phyloP scores from a whole-genome alignment of 2,888 invertebrate genomes.

The Calliphora vomitoria region DNA sequence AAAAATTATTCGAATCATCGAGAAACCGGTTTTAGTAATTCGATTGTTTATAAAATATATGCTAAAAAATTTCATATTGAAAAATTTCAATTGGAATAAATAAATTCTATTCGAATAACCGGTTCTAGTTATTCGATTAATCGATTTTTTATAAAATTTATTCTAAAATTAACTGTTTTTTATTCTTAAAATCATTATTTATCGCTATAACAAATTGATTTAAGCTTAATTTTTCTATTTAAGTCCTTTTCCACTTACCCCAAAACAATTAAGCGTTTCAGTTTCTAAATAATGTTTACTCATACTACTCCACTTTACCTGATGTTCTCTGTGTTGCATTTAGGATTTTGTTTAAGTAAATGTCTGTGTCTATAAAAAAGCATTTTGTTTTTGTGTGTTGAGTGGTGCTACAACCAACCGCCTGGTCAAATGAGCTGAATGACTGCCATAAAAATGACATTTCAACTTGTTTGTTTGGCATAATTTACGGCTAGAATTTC shows the following conservation, averaged over 20 bases:
- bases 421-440: constrained; percentile 54
- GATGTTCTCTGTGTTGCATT: not conserved
- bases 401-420: not conserved
- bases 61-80: too few relatives aligned
- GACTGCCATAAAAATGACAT: constrained; percentile 69
- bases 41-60: too few relatives aligned
- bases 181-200: too few relatives aligned
- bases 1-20: too few relatives aligned
- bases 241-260: not conserved
- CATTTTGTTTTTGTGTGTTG: constrained; percentile 21
- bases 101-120: too few relatives aligned
- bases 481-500: constrained; percentile 67
- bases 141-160: too few relatives aligned
- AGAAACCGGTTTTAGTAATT: too few relatives aligned
- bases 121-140: too few relatives aligned
- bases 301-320: not conserved
- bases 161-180: too few relatives aligned
- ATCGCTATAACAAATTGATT: too few relatives aligned
- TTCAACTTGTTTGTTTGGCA: constrained; percentile 69
- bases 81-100: too few relatives aligned
- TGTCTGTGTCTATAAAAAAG: not conserved
- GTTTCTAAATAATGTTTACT: constrained; percentile 6
- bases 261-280: not conserved
- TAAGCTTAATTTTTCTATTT: not conserved
- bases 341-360: not conserved